These are phyloP conservation scores for Ornithoptera priamus DNA, from an alignment of 2,888 invertebrate genomes.

Conservation along the genomic window DNA sequence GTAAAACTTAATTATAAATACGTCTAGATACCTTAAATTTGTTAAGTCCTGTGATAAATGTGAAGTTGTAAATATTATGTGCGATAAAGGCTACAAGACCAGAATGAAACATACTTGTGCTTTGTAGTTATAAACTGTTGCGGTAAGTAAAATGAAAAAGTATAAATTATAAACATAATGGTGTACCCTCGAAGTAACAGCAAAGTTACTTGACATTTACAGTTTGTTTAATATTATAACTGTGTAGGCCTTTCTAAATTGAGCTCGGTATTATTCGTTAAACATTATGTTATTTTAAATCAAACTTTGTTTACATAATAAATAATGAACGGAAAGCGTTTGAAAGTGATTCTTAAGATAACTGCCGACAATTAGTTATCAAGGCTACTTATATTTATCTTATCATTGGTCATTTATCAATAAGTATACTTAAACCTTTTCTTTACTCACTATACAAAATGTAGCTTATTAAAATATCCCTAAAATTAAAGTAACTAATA, in stretches of 20 bases:
- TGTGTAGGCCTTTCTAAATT: slow-evolving; percentile 62
- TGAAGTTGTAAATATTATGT: slow-evolving; percentile 52
- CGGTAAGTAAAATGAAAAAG: slow-evolving; percentile 60
- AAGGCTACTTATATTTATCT: slow-evolving; percentile 43
- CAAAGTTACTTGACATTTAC: slow-evolving; percentile 15
- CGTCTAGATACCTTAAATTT: slow-evolving; percentile 34
- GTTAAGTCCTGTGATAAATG: slow-evolving; percentile 28
- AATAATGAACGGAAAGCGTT: slow-evolving; percentile 23
- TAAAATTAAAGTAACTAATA: no score
- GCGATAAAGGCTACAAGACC: slow-evolving; percentile 68
- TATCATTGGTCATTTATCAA: slow-evolving; percentile 44
- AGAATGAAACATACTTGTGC: slow-evolving; percentile 74
- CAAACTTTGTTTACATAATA: slow-evolving; percentile 35
- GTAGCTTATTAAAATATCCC: neutral
- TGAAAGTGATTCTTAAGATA: slow-evolving; percentile 18
- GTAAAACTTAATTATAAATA: slow-evolving; percentile 48
- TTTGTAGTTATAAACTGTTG: slow-evolving; percentile 61
- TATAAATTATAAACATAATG: slow-evolving; percentile 33
- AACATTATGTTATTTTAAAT: slow-evolving; percentile 40
- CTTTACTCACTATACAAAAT: slow-evolving; percentile 24
- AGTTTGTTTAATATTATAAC: slow-evolving; percentile 4
- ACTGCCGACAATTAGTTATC: slow-evolving; percentile 32
- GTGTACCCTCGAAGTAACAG: slow-evolving; percentile 22
- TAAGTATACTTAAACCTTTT: slow-evolving; percentile 35
- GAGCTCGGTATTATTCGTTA: slow-evolving; percentile 38